A percentile compares a stretch with the other conserved stretches of the same genome.
Conservation (phyloP, 2,113 vertebrate species). For the Alligator mississippiensis region DNA sequence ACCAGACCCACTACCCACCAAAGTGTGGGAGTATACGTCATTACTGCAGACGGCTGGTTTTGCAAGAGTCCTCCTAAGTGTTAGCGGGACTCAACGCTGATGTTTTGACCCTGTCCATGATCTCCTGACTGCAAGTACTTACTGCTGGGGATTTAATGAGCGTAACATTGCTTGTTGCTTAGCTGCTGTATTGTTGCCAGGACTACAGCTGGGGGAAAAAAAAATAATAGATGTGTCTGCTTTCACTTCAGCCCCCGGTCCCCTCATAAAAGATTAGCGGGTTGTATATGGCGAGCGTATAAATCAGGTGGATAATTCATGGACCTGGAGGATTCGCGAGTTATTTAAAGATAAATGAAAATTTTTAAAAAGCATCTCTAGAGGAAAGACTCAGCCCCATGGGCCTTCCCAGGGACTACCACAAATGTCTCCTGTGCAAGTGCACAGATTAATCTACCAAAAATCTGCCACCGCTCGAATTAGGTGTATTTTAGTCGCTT, state of each 20-base stretch:
- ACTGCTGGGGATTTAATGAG: conserved; percentile 9
- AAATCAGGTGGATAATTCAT: neutral
- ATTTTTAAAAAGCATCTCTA: neutral
- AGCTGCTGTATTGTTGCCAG: conserved; percentile 31
- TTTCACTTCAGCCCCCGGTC: conserved; percentile 18
- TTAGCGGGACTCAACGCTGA: conserved; percentile 14
- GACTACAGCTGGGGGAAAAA: neutral
- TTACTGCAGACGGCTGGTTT: neutral
- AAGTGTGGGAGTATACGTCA: neutral
- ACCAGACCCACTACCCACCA: neutral
- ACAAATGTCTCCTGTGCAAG: neutral
- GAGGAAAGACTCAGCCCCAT: neutral
- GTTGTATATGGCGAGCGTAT: neutral
- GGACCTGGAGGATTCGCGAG: neutral
- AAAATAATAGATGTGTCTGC: neutral
- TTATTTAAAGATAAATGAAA: neutral
- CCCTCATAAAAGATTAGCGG: neutral
- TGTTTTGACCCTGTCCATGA: conserved; percentile 11
- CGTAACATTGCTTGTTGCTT: conserved; percentile 41
- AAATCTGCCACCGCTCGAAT: neutral
- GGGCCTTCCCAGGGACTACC: neutral
- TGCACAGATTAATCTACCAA: neutral
- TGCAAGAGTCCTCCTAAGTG: conserved; percentile 27
- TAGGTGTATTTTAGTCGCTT: neutral
- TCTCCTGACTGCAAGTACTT: neutral